phyloP scores from a whole-genome alignment of 2,113 vertebrate genomes.

The Spermophilus dauricus region DNA sequence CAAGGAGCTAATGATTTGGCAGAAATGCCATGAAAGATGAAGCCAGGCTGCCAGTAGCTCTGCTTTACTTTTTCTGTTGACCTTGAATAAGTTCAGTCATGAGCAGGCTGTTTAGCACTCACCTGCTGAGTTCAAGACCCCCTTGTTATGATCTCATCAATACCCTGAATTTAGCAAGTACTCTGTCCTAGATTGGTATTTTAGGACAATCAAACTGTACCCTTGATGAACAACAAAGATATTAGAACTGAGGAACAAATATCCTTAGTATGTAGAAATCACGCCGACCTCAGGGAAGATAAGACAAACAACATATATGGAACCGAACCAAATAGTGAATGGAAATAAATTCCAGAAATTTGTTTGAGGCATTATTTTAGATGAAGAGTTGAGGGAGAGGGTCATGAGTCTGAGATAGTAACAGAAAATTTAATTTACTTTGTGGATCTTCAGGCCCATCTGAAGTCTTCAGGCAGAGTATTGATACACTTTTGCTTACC shows the following conservation, averaged over 20 bases:
- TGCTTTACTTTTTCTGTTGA: constrained; percentile 73
- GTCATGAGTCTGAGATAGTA: constrained; percentile 73
- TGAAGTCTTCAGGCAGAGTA: constrained; percentile 8
- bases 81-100: constrained; percentile 65
- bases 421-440: constrained; percentile 79
- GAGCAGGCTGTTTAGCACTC: constrained; percentile 60
- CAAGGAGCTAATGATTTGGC: not conserved
- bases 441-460: constrained; percentile 21
- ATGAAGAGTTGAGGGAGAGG: constrained; percentile 68
- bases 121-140: constrained; percentile 53
- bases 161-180: not conserved
- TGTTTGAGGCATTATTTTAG: constrained; percentile 63
- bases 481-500: not conserved
- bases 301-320: constrained; percentile 12
- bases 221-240: not conserved
- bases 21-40: constrained; percentile 53
- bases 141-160: constrained; percentile 68
- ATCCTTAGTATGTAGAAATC: constrained; percentile 37
- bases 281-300: not conserved
- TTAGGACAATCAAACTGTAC: constrained; percentile 60
- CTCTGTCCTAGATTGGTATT: constrained; percentile 53
- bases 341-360: constrained; percentile 58
- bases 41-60: constrained; percentile 26
- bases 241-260: constrained; percentile 41
- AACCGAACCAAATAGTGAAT: constrained; percentile 16